Conservation (phyloP, 2,113 vertebrate genomes). For the Hepsetus odoe region DNA sequence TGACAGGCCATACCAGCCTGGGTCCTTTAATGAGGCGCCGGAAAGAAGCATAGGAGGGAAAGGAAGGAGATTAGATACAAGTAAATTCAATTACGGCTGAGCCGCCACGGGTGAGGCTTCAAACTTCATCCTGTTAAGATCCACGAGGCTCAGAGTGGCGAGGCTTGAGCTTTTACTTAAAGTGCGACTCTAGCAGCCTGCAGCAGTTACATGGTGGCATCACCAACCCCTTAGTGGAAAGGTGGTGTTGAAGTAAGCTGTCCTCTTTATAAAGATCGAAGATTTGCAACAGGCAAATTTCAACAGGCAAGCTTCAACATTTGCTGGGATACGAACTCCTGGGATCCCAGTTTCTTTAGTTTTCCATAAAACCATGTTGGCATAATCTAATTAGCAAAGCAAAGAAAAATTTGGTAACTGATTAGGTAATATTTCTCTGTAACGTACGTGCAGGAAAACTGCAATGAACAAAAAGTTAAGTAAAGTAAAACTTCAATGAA, state of each 20-base stretch:
- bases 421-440: too few relatives aligned
- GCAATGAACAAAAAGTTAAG: too few relatives aligned
- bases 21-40: conserved; percentile 72
- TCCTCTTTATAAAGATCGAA: conserved; percentile 14
- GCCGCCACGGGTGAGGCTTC: conserved; percentile 76
- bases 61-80: conserved; percentile 78
- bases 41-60: conserved; percentile 67
- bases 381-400: background rate
- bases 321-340: background rate
- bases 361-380: background rate
- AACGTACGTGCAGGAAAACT: too few relatives aligned
- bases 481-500: too few relatives aligned
- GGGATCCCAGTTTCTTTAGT: background rate
- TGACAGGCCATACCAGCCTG: conserved; percentile 58
- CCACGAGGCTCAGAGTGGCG: conserved; percentile 51
- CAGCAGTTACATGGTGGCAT: conserved; percentile 26
- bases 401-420: too few relatives aligned
- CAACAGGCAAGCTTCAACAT: too few relatives aligned
- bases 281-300: background rate
- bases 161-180: conserved; percentile 59
- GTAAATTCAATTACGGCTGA: conserved; percentile 79
- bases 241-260: background rate
- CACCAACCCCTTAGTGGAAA: conserved; percentile 1
- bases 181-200: conserved; percentile 21
- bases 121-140: conserved; percentile 80